Evolutionary conservation across 2,797 vertebrate genomes (phyloP), one percentile per base, ranked within the genome.

Genomic region (Peromyscus eremicus): DNA sequence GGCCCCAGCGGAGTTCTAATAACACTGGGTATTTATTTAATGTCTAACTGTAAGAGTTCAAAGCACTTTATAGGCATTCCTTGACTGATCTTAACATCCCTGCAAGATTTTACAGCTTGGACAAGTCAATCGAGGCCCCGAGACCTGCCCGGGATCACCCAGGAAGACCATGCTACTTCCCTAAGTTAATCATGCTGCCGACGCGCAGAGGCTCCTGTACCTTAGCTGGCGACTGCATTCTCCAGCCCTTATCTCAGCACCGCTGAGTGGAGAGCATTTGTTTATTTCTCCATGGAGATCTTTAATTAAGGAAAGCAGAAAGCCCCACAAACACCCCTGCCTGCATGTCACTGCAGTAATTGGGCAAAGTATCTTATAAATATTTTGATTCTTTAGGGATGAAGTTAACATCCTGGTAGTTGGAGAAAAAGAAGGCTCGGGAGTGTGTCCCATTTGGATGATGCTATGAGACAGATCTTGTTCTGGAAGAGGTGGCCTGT

Each of bases 1-100:
- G 90, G 92, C 93, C 89, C 94, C 75, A 17, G 17, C 4, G 80
- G 94, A 89, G 94, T 93, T 95, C 96, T 97, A 95, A 97, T 94
- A 97, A 97, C 95, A 94, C 82, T 37, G 71, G 46, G 89, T 97
- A 97, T 98, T 98, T 97, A 97, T 97, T 97, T 96, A 96, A 96
- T 79, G 97, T 98, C 97, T 97, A 94, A 92, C 95, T 96, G 62
- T 4, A 91, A 84, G 86, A 97, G 97, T 97, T 98, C 98, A 97
- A 97, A 97, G 97, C n/a, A 25, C 80, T 97, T 84, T 89, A 43
- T 64, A 97, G 95, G 96, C 97, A 96, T 97, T 97, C 97, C 94
- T 96, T 71, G 89, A 92, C 96, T 95, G 97, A 85, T 96, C 89
- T 95, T 70, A 52, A 87, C 57, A 93, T 85, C 97, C 91, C 83